Base-by-base conservation (phyloP, 2,797 vertebrate species). In the Hippocampus kuda region DNA sequence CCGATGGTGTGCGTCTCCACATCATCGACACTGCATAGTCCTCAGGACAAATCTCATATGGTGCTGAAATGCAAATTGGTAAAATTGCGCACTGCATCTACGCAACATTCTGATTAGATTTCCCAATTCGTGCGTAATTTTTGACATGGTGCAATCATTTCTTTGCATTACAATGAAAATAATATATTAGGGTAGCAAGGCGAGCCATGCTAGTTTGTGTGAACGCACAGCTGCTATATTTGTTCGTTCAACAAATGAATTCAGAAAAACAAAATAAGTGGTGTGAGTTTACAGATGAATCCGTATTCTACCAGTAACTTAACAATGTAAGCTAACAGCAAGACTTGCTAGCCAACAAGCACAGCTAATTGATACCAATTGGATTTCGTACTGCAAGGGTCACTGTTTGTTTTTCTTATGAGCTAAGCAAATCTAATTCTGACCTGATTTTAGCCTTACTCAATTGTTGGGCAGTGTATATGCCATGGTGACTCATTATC, bases 21-120 rank as follows among this genome's bases (percentile, higher is more conserved):
- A 98, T 93, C 95, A 98, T 95, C 11, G 95, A 94, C 87, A 96
- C 94, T 68, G 96, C 91, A 81, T 96, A 96, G 85, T 98, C 95
- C 89, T 99, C 97, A 0, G 94, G 93, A 88, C 97, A 98, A 86
- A 99, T 99, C 92, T 99, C 97, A 87, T 99, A 98, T 12, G 96
- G 97, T 13, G 96, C 96, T 99, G 88, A 44, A 83, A 89, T 78
- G 51, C 38, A 84, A 78, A 75, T 64, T 46, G 38, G 65, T 46
- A n/a, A 3, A 10, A 48, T 18, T 48, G 44, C 27, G 44, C 27
- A 22, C 27, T 2, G 10, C 27, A 38, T 22, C 44, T 46, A 46
- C 11, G 44, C 44, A 46, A 46, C 11, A 38, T 13, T 46, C 13
- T 4, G 12, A 13, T 46, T 46, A 13, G 12, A 46, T 46, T 46